Conservation (phyloP, 2,113 vertebrate genomes). For the Bucco capensis region DNA sequence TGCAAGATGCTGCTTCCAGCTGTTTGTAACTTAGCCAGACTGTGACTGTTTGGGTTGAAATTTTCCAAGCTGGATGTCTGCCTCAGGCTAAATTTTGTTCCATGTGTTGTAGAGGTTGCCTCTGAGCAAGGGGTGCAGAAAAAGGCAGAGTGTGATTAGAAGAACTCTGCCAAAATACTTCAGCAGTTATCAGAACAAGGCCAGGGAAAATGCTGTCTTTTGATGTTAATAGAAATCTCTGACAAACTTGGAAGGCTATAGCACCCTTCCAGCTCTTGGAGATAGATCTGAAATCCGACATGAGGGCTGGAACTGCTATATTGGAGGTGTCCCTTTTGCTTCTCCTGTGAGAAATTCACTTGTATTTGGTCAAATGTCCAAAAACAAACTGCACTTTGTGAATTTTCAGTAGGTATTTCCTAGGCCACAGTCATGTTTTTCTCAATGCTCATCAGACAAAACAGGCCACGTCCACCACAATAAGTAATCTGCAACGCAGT, state of each 20-base stretch:
- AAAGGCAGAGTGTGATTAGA: not conserved
- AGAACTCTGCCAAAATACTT: not conserved
- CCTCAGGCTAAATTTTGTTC: slow-evolving; percentile 24
- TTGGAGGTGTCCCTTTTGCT: not conserved
- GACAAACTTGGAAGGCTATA: not conserved
- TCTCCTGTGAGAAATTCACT: not conserved
- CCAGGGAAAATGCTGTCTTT: not conserved
- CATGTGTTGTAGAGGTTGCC: not conserved
- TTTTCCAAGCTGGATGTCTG: slow-evolving; percentile 46
- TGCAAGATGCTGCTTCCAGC: slow-evolving; percentile 30
- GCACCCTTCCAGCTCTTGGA: not conserved
- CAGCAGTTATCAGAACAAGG: not conserved
- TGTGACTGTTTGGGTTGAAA: slow-evolving; percentile 23
- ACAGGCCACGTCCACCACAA: not conserved
- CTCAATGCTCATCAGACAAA: not conserved
- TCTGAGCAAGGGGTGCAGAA: not conserved
- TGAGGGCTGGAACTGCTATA: not conserved
- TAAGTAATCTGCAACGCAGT: not conserved
- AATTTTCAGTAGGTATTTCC: not conserved
- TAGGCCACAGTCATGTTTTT: not conserved
- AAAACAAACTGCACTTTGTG: not conserved
- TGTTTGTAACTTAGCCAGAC: slow-evolving; percentile 53
- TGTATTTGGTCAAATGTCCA: not conserved
- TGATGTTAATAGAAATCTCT: not conserved
- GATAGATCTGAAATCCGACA: not conserved